Conservation (phyloP, 1,140 invertebrate species). For the Hermetia illucens region DNA sequence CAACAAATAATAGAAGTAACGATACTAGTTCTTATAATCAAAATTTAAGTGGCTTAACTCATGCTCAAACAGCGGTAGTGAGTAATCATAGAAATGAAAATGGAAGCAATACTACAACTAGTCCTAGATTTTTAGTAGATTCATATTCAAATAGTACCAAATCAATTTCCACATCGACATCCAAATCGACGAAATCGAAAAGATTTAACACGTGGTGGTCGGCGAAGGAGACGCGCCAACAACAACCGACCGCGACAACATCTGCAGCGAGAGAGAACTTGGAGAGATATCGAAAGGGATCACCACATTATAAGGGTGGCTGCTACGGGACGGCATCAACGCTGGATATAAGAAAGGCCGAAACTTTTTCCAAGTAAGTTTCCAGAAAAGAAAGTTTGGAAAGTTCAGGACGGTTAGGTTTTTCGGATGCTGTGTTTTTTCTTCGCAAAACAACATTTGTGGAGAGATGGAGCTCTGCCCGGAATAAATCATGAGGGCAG, state of each 20-base stretch:
- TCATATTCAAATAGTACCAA: background rate
- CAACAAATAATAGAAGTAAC: background rate
- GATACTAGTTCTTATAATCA: constrained; percentile 4
- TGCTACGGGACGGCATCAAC: constrained; percentile 4
- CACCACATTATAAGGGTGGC: constrained; percentile 5
- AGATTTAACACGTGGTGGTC: constrained; percentile 5
- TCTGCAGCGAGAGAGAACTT: background rate
- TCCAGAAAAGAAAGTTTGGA: no score
- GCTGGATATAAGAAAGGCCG: constrained; percentile 4
- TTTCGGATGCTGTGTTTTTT: no score
- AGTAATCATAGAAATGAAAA: constrained; percentile 2
- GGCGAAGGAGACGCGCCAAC: background rate
- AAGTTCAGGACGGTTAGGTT: no score
- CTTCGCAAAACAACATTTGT: no score
- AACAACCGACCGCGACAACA: background rate
- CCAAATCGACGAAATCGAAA: background rate
- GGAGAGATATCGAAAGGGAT: background rate
- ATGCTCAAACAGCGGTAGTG: background rate
- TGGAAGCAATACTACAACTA: constrained; percentile 5
- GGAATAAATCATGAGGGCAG: no score
- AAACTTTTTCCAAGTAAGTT: constrained; percentile 7
- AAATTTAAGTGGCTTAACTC: constrained; percentile 8
- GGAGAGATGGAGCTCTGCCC: no score
- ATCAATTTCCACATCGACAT: background rate
- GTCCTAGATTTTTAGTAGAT: no score